A percentile compares a stretch with the other conserved stretches of the same genome.
phyloP scores from a whole-genome alignment of 2,113 vertebrate genomes.

The Syngnathus floridae region DNA sequence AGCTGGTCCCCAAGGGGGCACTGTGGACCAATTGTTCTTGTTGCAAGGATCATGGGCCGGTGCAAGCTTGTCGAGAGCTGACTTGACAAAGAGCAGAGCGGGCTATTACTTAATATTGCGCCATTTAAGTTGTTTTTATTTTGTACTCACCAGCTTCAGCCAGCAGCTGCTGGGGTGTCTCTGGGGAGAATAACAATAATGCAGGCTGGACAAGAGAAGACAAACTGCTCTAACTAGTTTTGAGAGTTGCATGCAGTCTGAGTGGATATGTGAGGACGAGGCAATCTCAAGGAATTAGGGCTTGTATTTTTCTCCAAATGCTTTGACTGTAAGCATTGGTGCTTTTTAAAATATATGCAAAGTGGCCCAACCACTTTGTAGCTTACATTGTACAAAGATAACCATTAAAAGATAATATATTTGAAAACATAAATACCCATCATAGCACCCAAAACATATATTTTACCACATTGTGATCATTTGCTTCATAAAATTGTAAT shows the following conservation, averaged over 20 bases:
- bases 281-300: not conserved
- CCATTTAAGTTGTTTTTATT: constrained; percentile 65
- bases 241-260: constrained; percentile 24
- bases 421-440: no score
- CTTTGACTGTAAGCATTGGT: no score
- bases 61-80: constrained; percentile 49
- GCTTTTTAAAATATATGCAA: no score
- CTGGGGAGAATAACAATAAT: constrained; percentile 28
- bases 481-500: no score
- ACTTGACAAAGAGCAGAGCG: constrained; percentile 53
- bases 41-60: not conserved
- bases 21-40: not conserved
- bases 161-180: constrained; percentile 35
- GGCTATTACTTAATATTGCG: constrained; percentile 67
- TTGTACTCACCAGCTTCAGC: constrained; percentile 50
- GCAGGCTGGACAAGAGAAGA: constrained; percentile 23
- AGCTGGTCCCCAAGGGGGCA: not conserved
- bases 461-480: no score
- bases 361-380: no score
- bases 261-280: constrained; percentile 5
- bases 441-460: no score
- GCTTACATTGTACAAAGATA: no score
- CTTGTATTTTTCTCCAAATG: not conserved
- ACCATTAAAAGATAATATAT: no score
- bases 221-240: constrained; percentile 44